A percentile compares a stretch with the other conserved stretches of the same genome.
These are phyloP conservation scores for Psilanteris sp. DNA, from an alignment of 1,140 invertebrate genomes.

Conservation along the genomic window DNA sequence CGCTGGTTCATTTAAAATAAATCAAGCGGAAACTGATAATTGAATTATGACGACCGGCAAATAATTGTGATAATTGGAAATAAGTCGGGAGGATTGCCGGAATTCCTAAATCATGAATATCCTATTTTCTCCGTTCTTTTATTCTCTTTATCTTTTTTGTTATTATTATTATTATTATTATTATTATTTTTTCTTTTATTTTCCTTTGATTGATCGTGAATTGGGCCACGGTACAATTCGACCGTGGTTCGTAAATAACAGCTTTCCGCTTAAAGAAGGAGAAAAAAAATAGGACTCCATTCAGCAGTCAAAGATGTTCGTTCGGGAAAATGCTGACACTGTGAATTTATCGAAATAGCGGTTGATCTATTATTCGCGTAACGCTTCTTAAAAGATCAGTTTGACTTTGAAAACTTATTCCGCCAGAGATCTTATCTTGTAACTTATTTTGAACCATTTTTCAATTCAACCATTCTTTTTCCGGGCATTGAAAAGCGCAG, in stretches of 20 bases:
- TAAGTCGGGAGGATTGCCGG: too few relatives aligned
- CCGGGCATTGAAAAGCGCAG: constrained; percentile 27
- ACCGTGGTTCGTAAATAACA: constrained; percentile 10
- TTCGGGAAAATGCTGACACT: constrained; percentile 12
- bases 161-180: too few relatives aligned
- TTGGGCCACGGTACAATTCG: too few relatives aligned
- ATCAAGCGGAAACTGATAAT: too few relatives aligned
- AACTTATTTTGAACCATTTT: constrained; percentile 41
- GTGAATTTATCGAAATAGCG: constrained; percentile 35
- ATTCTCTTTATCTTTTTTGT: too few relatives aligned
- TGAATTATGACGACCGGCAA: too few relatives aligned
- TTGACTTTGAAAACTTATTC: constrained; percentile 33
- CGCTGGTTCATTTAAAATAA: too few relatives aligned
- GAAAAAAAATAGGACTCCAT: constrained; percentile 13
- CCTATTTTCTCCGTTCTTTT: too few relatives aligned
- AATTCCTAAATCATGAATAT: too few relatives aligned
- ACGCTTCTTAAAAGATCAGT: constrained; percentile 19
- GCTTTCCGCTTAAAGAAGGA: background rate
- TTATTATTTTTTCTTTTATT: too few relatives aligned
- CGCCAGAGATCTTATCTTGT: constrained; percentile 9
- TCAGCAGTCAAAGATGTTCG: constrained; percentile 16
- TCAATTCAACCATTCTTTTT: constrained; percentile 26
- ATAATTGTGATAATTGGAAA: too few relatives aligned
- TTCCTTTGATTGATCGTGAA: too few relatives aligned
- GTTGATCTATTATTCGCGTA: constrained; percentile 18